Evolutionary conservation across 1,140 invertebrate genomes (phyloP).

Genomic region (Mesaphorura yosii): DNA sequence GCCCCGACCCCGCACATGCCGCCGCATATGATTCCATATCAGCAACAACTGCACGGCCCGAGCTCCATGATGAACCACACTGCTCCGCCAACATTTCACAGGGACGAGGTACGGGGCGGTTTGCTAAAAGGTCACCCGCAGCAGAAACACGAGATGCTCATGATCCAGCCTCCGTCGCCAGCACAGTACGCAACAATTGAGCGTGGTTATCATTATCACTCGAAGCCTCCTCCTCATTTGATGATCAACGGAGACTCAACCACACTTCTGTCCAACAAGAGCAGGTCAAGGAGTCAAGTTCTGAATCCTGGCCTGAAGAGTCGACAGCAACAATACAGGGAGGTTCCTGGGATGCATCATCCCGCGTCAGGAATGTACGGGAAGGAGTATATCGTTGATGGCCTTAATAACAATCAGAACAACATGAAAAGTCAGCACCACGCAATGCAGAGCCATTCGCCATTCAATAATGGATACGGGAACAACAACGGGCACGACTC

Average conservation of each 20-base stretch:
- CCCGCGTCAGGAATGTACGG: too few species aligned
- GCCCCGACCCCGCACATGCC: constrained; percentile 24
- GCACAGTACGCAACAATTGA: constrained; percentile 31
- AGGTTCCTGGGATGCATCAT: too few species aligned
- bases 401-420: too few species aligned
- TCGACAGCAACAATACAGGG: too few species aligned
- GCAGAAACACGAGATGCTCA: constrained; percentile 6
- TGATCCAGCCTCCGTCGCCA: constrained; percentile 13
- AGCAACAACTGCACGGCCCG: constrained; percentile 35
- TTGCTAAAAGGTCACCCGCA: constrained; percentile 17
- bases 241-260: constrained; percentile 30
- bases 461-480: too few species aligned
- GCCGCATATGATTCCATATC: constrained; percentile 24
- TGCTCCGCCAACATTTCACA: constrained; percentile 31
- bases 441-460: too few species aligned
- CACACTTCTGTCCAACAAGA: constrained; percentile 31
- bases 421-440: too few species aligned
- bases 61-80: constrained; percentile 34
- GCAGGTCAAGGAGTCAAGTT: constrained; percentile 30
- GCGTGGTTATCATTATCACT: constrained; percentile 30
- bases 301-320: too few species aligned
- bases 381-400: too few species aligned
- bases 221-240: constrained; percentile 12
- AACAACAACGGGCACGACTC: too few species aligned
- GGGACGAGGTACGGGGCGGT: constrained; percentile 21